phyloP scores from a whole-genome alignment of 1,140 invertebrate genomes.

The Brachystomella parvula region DNA sequence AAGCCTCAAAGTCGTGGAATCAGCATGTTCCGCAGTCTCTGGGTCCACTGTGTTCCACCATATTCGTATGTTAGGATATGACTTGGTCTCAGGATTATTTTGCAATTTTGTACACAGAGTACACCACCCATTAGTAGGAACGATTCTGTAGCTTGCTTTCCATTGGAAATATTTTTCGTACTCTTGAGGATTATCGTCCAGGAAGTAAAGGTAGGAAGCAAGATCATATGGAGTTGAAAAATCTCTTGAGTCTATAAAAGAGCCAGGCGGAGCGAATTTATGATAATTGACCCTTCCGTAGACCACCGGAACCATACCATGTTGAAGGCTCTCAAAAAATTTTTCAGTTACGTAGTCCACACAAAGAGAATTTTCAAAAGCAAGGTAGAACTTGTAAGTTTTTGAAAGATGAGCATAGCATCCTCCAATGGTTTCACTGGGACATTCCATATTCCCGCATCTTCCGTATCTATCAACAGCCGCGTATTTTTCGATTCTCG shows the following conservation, averaged over 20 bases:
- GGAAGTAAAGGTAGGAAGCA: slow-evolving; percentile 39
- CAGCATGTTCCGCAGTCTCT: neutral
- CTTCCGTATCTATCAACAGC: slow-evolving; percentile 51
- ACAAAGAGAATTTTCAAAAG: slow-evolving; percentile 44
- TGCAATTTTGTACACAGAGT: slow-evolving; percentile 14
- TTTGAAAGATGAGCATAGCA: slow-evolving; percentile 28
- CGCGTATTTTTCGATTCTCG: slow-evolving; percentile 46
- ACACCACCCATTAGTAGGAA: slow-evolving; percentile 9
- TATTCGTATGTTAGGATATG: neutral
- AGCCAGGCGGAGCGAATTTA: slow-evolving; percentile 41
- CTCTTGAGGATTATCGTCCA: slow-evolving; percentile 39
- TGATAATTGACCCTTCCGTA: slow-evolving; percentile 41
- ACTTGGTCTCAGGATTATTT: neutral
- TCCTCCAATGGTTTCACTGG: neutral
- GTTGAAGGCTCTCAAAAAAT: slow-evolving; percentile 28
- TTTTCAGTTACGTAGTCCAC: slow-evolving; percentile 46
- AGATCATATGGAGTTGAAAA: slow-evolving; percentile 41
- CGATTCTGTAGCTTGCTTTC: slow-evolving; percentile 32
- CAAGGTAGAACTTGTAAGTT: slow-evolving; percentile 43
- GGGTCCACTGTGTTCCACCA: slow-evolving; percentile 3
- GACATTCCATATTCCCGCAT: slow-evolving; percentile 42
- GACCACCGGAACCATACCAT: slow-evolving; percentile 39
- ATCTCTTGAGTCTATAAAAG: slow-evolving; percentile 43
- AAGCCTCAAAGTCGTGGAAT: neutral
- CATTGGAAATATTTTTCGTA: slow-evolving; percentile 42